Evolutionary conservation across 1,140 invertebrate genomes (phyloP).

Genomic region (Zaprionus lachaisei): DNA sequence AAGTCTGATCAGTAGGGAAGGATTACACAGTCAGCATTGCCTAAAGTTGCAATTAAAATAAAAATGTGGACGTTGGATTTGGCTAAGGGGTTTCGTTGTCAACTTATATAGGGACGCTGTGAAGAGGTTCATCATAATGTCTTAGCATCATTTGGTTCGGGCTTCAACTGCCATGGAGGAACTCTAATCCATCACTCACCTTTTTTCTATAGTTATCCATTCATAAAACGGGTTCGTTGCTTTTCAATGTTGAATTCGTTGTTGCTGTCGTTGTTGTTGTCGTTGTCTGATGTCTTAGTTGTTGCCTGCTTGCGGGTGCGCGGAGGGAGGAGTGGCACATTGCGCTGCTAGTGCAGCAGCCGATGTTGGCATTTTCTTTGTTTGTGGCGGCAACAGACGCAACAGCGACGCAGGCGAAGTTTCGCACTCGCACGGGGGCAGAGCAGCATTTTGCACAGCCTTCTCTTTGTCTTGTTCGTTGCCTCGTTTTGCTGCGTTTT

Average conservation of each 20-base stretch:
- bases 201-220: constrained; percentile 84
- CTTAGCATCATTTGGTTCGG: not conserved
- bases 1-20: too few species aligned
- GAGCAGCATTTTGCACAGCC: constrained; percentile 47
- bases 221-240: constrained; percentile 54
- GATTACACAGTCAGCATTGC: too few species aligned
- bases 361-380: constrained; percentile 70
- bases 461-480: not conserved
- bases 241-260: constrained; percentile 21
- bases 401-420: constrained; percentile 59
- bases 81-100: not conserved
- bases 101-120: not conserved
- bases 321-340: constrained; percentile 30
- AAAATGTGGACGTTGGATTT: not conserved
- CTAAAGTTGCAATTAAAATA: too few species aligned
- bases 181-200: constrained; percentile 49
- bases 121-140: not conserved
- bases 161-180: not conserved
- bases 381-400: constrained; percentile 71
- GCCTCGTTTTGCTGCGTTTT: not conserved
- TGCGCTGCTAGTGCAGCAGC: constrained; percentile 26
- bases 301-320: constrained; percentile 25
- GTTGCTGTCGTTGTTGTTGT: constrained; percentile 28
- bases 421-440: constrained; percentile 47
- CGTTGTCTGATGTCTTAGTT: constrained; percentile 29